phyloP scores from a whole-genome alignment of 2,113 vertebrate species.

The Planiliza haematocheilus region DNA sequence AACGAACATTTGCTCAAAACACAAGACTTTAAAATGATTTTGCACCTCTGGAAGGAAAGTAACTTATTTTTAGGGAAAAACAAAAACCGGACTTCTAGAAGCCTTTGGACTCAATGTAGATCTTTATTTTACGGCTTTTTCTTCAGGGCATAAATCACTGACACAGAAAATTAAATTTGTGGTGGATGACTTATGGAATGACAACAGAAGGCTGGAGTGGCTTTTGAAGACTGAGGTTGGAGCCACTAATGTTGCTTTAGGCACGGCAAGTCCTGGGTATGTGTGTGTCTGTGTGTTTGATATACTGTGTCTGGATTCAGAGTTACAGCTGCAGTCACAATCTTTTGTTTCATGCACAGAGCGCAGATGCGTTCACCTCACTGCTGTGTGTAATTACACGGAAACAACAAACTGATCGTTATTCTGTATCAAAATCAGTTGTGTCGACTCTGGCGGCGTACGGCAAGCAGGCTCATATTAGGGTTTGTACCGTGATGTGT shows the following conservation, averaged over 20 bases:
- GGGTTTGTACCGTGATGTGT: slow-evolving; percentile 56
- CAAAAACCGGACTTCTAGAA: slow-evolving; percentile 39
- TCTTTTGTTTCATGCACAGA: slow-evolving; percentile 29
- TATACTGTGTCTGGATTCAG: slow-evolving; percentile 40
- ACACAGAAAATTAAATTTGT: slow-evolving; percentile 74
- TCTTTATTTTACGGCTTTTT: slow-evolving; percentile 62
- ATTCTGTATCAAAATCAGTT: slow-evolving; percentile 15
- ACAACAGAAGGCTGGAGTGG: slow-evolving; percentile 69
- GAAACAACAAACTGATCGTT: slow-evolving; percentile 25
- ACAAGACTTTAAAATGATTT: slow-evolving; percentile 14
- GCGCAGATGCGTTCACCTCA: slow-evolving; percentile 24
- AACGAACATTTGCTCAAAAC: background rate
- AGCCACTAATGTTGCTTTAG: slow-evolving; percentile 74
- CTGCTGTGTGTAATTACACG: slow-evolving; percentile 22
- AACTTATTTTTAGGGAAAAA: slow-evolving; percentile 34
- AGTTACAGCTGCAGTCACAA: slow-evolving; percentile 25
- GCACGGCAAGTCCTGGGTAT: slow-evolving; percentile 34
- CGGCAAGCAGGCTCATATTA: slow-evolving; percentile 1
- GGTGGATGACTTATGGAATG: slow-evolving; percentile 75
- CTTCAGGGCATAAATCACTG: slow-evolving; percentile 74
- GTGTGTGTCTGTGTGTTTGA: slow-evolving; percentile 36
- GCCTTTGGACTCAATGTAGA: slow-evolving; percentile 49
- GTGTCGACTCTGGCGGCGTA: background rate
- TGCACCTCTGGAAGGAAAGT: slow-evolving; percentile 14
- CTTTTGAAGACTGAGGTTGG: slow-evolving; percentile 69